Base-by-base conservation (phyloP, 2,888 invertebrate species). In the Masnerella sp. region DNA sequence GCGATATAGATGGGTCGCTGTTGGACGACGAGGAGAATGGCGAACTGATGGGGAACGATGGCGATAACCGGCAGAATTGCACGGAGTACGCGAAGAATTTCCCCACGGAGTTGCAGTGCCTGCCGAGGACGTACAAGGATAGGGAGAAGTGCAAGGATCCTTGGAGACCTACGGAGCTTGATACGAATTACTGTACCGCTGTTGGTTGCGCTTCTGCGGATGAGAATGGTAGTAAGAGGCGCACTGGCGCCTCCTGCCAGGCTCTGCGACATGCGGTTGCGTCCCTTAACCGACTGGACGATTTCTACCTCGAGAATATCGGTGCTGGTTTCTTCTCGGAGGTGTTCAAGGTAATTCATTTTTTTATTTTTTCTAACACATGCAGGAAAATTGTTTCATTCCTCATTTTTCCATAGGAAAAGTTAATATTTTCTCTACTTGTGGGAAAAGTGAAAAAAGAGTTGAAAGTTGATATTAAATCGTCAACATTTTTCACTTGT, bases 281-380 rank as follows among this genome's bases (percentile, higher is more conserved):
- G 47, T 95, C 95, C 38, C 90, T 98, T 56, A 95, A 96, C 86
- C 93, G 97, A 40, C 92, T 97, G 79, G 97, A 98, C 89, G 98
- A 98, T 90, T 98, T 98, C 88, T 91, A 93, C 79, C 92, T 94
- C 87, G 97, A 97, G 88, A 95, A 95, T 89, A 95, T 98, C 83
- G 98, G 98, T 45, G 91, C 93, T 51, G 98, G 98, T 76, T 98
- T 98, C 89, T 98, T 98, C 90, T 98, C 98, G 2, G 96, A 97
- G 90, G 98, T 98, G 75, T 98, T 95, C 89, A 98, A 98, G 95
- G 98, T 98, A 89, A 90, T 92, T 5, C 1, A n/a, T n/a, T n/a
- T n/a, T n/a, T n/a, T 34, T 3, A 14, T 7, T 36, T 9, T 36
- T 36, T 3, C 22, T 22, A 22, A 3, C 7, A 22, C 22, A 5